These are phyloP conservation scores for Amphipoea lucens DNA, from an alignment of 2,888 invertebrate genomes.

Conservation along the genomic window DNA sequence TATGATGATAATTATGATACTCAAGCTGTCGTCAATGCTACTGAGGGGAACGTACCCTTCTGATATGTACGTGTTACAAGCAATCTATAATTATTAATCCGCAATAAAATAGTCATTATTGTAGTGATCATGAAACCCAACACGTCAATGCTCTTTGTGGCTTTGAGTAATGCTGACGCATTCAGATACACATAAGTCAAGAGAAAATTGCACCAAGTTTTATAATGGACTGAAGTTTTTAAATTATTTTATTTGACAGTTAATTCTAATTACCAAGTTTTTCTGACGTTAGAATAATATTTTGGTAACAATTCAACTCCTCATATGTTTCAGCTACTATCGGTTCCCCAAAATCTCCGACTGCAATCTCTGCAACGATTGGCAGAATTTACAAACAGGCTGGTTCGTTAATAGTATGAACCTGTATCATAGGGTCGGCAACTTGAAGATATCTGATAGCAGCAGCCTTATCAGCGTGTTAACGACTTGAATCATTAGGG, in stretches of 20 bases:
- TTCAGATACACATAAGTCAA: slow-evolving; percentile 1
- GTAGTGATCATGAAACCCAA: slow-evolving; percentile 49
- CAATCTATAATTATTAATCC: slow-evolving; percentile 30
- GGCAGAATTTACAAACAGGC: background rate
- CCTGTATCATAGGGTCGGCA: slow-evolving; percentile 40
- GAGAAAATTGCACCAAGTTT: background rate
- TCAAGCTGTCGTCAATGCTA: background rate
- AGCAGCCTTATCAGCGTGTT: slow-evolving; percentile 62
- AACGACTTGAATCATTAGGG: slow-evolving; percentile 70
- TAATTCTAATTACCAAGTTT: background rate
- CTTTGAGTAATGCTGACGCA: slow-evolving; percentile 53
- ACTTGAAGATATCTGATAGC: slow-evolving; percentile 51
- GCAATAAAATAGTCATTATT: slow-evolving; percentile 41
- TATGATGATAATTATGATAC: background rate
- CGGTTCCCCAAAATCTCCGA: background rate
- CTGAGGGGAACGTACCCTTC: slow-evolving; percentile 3
- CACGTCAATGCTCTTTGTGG: slow-evolving; percentile 52
- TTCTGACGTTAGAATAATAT: background rate
- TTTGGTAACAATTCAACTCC: background rate
- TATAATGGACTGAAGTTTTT: background rate
- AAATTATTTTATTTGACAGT: background rate
- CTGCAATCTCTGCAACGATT: background rate
- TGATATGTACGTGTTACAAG: background rate
- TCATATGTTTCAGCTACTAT: background rate
- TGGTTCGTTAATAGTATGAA: slow-evolving; percentile 23